Percentiles rank a stretch among this genome's conserved stretches.
These are phyloP conservation scores for Oreocharis arfaki DNA, from an alignment of 2,113 vertebrate genomes.

Conservation along the genomic window DNA sequence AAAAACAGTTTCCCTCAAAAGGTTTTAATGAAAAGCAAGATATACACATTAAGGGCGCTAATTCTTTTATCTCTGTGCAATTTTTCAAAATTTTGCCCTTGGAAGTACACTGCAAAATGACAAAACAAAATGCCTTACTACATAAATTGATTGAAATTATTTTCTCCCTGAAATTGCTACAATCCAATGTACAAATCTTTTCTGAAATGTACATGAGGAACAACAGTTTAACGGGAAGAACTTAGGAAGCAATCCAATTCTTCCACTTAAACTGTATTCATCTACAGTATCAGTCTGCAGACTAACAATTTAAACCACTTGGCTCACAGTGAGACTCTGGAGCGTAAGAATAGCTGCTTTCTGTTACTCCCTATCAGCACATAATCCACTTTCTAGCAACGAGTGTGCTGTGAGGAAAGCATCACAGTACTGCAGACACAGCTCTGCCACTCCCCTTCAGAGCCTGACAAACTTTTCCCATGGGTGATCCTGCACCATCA, in stretches of 20 bases:
- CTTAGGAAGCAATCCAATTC: not conserved
- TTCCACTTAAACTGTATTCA: not conserved
- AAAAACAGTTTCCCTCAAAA: not conserved
- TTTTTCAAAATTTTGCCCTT: not conserved
- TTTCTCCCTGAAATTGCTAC: not conserved
- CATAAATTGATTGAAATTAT: not conserved
- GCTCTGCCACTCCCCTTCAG: not conserved
- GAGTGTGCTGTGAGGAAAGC: not conserved
- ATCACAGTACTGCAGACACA: not conserved
- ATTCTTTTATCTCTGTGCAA: not conserved
- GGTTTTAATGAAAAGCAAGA: not conserved
- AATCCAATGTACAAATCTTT: not conserved
- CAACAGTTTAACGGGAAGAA: not conserved
- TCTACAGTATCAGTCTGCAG: not conserved
- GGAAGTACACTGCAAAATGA: not conserved
- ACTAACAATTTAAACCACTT: constrained; percentile 11
- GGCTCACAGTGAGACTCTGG: not conserved
- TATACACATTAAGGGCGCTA: not conserved
- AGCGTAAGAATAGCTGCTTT: not conserved
- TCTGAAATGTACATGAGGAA: not conserved
- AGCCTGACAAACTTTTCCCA: not conserved
- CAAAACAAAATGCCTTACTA: not conserved
- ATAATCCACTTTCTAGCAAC: not conserved
- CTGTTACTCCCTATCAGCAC: not conserved
- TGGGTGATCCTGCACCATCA: not conserved